These are phyloP conservation scores for Chrysogorgia sp. DNA, from an alignment of 92 coral and sea anemone species.

Conservation along the genomic window DNA sequence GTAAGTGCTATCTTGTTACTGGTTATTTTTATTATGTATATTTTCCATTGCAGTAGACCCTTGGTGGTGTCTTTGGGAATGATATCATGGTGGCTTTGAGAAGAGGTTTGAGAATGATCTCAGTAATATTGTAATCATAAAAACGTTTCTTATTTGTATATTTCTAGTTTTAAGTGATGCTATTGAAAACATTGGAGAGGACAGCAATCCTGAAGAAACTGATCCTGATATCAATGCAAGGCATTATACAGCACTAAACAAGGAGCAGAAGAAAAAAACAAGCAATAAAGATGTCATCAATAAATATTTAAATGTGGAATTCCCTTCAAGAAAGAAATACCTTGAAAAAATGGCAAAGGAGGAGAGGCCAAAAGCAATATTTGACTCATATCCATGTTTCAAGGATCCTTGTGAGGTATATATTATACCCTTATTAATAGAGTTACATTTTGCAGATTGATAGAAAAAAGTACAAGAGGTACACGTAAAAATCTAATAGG, in stretches of 20 bases:
- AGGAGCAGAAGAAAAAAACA: constrained; percentile 2
- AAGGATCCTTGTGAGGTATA: background rate
- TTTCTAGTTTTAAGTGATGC: background rate
- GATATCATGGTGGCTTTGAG: too few species aligned
- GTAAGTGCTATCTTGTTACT: too few species aligned
- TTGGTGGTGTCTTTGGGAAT: too few species aligned
- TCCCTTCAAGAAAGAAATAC: background rate
- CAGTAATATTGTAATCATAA: too few species aligned
- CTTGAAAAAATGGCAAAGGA: background rate
- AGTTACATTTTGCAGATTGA: background rate
- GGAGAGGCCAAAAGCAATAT: background rate
- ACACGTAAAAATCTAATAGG: background rate
- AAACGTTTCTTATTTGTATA: too few species aligned
- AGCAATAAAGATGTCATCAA: background rate
- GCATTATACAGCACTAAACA: constrained; percentile 1
- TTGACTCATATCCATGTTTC: background rate
- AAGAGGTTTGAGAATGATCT: too few species aligned
- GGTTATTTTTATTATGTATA: too few species aligned
- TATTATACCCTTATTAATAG: background rate
- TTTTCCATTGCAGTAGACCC: too few species aligned
- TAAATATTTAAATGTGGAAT: constrained; percentile 8
- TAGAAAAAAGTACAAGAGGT: background rate
- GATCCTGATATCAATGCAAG: background rate
- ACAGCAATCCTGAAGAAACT: background rate
- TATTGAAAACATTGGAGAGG: too few species aligned